phyloP scores from a whole-genome alignment of 30 jellyfish, hydroid and myxozoan species.

The Sanderia malayensis region DNA sequence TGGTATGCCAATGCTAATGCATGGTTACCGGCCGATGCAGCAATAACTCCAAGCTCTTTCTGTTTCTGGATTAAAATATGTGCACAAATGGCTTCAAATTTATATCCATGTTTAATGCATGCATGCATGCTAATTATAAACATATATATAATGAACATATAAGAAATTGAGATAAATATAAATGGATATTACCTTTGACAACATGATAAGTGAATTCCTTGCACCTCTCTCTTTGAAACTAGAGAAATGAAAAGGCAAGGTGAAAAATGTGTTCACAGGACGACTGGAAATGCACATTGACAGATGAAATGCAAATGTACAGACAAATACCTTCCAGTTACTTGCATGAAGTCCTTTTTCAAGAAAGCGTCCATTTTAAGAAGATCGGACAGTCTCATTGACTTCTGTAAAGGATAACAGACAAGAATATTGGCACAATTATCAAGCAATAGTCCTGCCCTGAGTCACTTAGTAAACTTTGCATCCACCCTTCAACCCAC shows the following conservation, averaged over 20 bases:
- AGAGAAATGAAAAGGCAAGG: slow-evolving; percentile 4
- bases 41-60: slow-evolving; percentile 88
- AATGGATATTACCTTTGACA: slow-evolving; percentile 55
- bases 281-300: no score
- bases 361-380: slow-evolving; percentile 83
- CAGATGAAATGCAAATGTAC: neutral
- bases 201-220: slow-evolving; percentile 72
- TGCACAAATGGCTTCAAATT: no score
- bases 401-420: no score
- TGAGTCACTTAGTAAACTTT: no score
- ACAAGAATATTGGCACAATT: no score
- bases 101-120: no score
- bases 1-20: slow-evolving; percentile 99
- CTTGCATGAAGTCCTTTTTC: slow-evolving; percentile 95
- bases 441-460: no score
- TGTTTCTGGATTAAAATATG: no score
- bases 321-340: slow-evolving; percentile 89
- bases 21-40: slow-evolving; percentile 99
- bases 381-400: slow-evolving; percentile 75
- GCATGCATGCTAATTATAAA: no score
- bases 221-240: slow-evolving; percentile 99
- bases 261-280: no score
- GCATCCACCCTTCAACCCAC: no score
- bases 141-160: no score
- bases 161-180: neutral